These are phyloP conservation scores for Syngnathus rostellatus DNA, from an alignment of 2,797 vertebrate species.

Conservation along the genomic window DNA sequence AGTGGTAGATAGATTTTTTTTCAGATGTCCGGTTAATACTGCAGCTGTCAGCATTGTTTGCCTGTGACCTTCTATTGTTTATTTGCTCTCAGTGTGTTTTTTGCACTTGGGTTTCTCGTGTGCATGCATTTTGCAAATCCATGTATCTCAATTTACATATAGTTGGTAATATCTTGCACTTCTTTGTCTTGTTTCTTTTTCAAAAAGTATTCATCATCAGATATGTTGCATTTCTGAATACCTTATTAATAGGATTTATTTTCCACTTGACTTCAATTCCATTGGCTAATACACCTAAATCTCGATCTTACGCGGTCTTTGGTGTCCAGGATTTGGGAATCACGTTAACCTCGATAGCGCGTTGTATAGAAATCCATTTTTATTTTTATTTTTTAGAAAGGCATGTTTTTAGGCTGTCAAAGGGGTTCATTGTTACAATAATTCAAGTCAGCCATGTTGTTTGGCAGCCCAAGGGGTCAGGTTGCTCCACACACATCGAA, in stretches of 20 bases:
- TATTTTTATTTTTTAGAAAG: no score
- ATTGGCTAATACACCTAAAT: no score
- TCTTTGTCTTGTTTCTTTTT: conserved; percentile 15
- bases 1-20: conserved; percentile 8
- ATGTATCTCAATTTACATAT: conserved; percentile 19
- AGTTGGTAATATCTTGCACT: conserved; percentile 17
- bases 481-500: no score
- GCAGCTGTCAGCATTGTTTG: conserved; percentile 5
- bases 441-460: no score
- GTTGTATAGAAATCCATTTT: no score
- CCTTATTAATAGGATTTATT: neutral
- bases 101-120: neutral
- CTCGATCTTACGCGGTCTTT: no score
- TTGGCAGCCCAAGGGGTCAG: no score
- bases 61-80: conserved; percentile 5
- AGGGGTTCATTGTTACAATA: no score
- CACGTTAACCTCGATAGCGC: no score
- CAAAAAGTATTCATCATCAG: conserved; percentile 21
- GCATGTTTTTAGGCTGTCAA: no score
- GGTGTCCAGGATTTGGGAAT: no score
- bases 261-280: no score
- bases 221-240: conserved; percentile 29
- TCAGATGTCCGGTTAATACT: neutral
- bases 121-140: conserved; percentile 10
- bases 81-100: conserved; percentile 2